A percentile compares a stretch with the other conserved stretches of the same genome.
phyloP scores from a whole-genome alignment of 2,113 vertebrate species.

The Zootoca vivipara region DNA sequence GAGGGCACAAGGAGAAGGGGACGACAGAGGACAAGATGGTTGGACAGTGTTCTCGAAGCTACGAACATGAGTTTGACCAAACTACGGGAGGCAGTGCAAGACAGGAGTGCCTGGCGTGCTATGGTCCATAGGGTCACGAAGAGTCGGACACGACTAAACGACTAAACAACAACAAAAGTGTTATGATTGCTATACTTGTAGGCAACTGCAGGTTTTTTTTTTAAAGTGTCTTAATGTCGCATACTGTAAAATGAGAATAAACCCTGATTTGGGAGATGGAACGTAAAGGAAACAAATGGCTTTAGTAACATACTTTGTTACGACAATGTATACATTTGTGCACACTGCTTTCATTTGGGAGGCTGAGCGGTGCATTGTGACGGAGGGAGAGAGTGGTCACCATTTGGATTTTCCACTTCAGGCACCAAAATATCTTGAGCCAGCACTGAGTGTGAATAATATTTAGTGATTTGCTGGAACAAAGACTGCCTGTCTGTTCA shows the following conservation, averaged over 20 bases:
- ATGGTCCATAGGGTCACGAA: no score
- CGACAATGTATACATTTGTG: background rate
- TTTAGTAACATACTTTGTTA: background rate
- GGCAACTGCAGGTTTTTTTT: background rate
- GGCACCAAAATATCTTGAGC: background rate
- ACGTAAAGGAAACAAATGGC: background rate
- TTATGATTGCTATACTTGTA: background rate
- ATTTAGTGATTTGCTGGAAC: background rate
- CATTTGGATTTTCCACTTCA: background rate
- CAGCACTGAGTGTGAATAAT: background rate
- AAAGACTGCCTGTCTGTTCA: background rate
- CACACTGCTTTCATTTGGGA: background rate
- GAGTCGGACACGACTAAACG: no score
- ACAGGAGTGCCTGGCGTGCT: no score
- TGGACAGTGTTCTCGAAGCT: no score
- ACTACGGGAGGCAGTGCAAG: no score
- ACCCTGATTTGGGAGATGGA: background rate
- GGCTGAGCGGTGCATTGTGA: background rate
- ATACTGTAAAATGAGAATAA: background rate
- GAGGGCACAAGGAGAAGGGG: no score
- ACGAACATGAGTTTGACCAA: no score
- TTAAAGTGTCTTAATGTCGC: no score
- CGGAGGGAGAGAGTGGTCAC: no score
- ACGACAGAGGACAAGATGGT: no score
- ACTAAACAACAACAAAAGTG: no score